Conservation (phyloP, 2,797 vertebrate species). For the Ctenosaura bakeri region DNA sequence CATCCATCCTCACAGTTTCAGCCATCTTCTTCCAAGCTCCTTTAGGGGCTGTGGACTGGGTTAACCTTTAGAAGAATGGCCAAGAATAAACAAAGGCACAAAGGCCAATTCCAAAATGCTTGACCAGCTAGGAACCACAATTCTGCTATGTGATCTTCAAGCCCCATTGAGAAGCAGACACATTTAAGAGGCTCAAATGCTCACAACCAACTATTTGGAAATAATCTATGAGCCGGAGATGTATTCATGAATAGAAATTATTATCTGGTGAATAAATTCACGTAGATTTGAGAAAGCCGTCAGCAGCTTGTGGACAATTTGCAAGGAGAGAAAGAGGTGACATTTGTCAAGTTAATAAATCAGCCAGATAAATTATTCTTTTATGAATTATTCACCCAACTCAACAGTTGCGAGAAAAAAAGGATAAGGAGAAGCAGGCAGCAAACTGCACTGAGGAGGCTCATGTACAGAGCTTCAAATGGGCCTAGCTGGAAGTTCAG, state of each 20-base stretch:
- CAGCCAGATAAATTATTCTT: constrained; percentile 59
- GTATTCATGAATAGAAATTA: constrained; percentile 53
- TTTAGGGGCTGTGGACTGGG: not conserved
- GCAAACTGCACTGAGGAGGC: not conserved
- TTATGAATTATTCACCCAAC: constrained; percentile 50
- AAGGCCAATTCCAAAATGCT: constrained; percentile 58
- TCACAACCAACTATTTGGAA: constrained; percentile 58
- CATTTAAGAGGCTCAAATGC: constrained; percentile 52
- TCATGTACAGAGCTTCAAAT: not conserved
- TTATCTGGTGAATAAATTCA: constrained; percentile 60
- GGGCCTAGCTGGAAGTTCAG: not conserved
- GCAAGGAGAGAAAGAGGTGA: constrained; percentile 63
- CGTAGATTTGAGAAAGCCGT: constrained; percentile 51
- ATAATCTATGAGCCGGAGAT: constrained; percentile 59
- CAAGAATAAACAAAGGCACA: not conserved
- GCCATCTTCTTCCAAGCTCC: not conserved
- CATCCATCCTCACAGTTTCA: rapidly evolving
- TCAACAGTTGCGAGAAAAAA: constrained; percentile 11
- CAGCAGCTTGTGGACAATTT: constrained; percentile 66
- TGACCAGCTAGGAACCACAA: constrained; percentile 40
- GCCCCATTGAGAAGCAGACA: constrained; percentile 55
- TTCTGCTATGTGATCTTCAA: constrained; percentile 33
- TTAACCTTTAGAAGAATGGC: constrained; percentile 48
- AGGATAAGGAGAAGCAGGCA: not conserved
- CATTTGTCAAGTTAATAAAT: constrained; percentile 67